Evolutionary conservation across 2,888 invertebrate genomes (phyloP).

Genomic region (Resseliella maxima): DNA sequence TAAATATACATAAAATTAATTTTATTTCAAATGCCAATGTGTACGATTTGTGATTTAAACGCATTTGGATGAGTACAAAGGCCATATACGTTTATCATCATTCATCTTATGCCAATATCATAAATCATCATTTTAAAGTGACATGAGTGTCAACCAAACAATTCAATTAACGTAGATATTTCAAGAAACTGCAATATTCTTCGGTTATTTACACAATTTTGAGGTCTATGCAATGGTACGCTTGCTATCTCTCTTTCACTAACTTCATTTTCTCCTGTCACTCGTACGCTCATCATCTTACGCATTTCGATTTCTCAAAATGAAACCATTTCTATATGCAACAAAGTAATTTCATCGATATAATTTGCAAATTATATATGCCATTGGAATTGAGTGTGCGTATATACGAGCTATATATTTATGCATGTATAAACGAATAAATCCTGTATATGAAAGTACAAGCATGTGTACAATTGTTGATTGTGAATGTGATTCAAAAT

Average conservation of each 20-base stretch:
- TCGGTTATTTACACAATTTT: background rate
- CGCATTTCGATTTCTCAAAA: background rate
- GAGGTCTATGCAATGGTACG: background rate
- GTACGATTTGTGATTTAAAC: conserved; percentile 15
- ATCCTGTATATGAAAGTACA: too few species aligned
- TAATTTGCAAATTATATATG: conserved; percentile 4
- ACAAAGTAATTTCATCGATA: background rate
- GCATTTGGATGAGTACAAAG: conserved; percentile 12
- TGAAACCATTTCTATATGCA: background rate
- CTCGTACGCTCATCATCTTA: too few species aligned
- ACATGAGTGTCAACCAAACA: conserved; percentile 44
- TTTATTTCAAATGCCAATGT: background rate
- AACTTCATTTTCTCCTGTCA: too few species aligned
- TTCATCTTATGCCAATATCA: conserved; percentile 28
- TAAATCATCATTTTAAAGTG: conserved; percentile 43
- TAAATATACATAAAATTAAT: conserved; percentile 26
- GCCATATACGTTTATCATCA: conserved; percentile 26
- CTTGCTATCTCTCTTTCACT: too few species aligned
- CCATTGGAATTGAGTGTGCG: background rate
- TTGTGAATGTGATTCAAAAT: too few species aligned
- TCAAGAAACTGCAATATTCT: conserved; percentile 13
- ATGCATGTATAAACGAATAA: too few species aligned
- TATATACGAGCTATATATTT: background rate
- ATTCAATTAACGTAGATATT: conserved; percentile 37
- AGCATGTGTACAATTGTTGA: too few species aligned